Base-by-base conservation (phyloP, 2,113 vertebrate species). In the Speoplatyrhinus poulsoni region DNA sequence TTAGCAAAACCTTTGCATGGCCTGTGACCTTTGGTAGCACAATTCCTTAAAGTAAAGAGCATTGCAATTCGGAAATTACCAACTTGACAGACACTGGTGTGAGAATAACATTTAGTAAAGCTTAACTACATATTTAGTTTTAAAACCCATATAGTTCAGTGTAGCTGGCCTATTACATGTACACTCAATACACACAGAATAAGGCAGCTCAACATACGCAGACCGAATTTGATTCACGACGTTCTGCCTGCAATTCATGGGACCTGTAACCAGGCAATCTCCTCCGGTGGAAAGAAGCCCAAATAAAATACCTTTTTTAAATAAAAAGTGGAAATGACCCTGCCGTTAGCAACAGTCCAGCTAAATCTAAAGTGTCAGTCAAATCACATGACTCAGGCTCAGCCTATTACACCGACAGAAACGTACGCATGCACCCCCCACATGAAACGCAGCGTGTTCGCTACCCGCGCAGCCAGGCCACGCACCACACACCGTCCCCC, bases 11-110 rank as follows among this genome's bases (percentile, higher is more conserved):
- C 60, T 75, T 48, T 62, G 53, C 52, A 65, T 62, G 61, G 50
- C 62, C 52, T 64, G 47, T 65, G 54, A 63, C 58, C 80, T 82
- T 83, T 83, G 85, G 74, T 80, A 67, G 70, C 55, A 81, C 46
- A 17, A 47, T 47, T 3, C 41, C 62, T 33, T 55, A 9, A 56
- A 6, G 36, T 41, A 56, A 26, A 61, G 50, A 61, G 46, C 26
- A 13, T 26, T 32, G 58, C 59, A 65, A 6, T 19, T 33, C 19
- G 3, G 58, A 5, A 6, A 64, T 15, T 5, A 32, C 5, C 4
- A 41, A 41, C 5, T 41, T 6, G 5, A 41, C 36, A 1, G 36
- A 41, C 36, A 6, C 36, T 41, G 36, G 36, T 41, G 5, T 41
- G 36, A 41, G 36, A 41, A 41, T 41, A 41, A 41, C 36, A 41